Base-by-base conservation (phyloP, 2,113 vertebrate species). In the Coracopsis vasa region DNA sequence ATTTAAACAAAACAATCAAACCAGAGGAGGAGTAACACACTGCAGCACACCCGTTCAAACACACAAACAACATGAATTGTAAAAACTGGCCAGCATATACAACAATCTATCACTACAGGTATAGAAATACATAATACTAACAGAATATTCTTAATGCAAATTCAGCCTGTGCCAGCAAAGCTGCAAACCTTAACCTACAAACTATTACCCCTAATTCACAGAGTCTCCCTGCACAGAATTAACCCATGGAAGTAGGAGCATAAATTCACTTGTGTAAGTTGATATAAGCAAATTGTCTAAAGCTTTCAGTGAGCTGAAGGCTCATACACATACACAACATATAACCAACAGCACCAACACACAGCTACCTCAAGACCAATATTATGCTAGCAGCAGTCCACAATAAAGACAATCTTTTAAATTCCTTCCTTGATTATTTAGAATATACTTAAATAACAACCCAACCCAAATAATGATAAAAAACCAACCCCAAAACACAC, bases 281-380 rank as follows among this genome's bases (percentile, higher is more conserved):
- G 62, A 88, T 5, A 37, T 2, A 80, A 78, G 10, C 41, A 64
- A 85, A 37, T n/a, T 79, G n/a, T 86, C 66, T 64, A 92, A 80
- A 86, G 62, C 48, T 19, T 64, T 33, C 54, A 41, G 37, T n/a
- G 79, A 77, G 50, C 20, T 45, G 54, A 56, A 56, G 33, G 54
- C 33, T 56, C 19, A 56, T n/a, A n/a, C 13, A 56, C 19, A 56
- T n/a, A n/a, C 13, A 56, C 19, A 56, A n/a, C 54, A 56, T n/a
- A 6, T 33, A 56, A 21, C 54, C 31, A 21, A 86, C 10, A 71
- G 35, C 23, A 67, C 25, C 47, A 74, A 75, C 17, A n/a, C 14
- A 41, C 10, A 73, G 24, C 44, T 66, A 82, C 56, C n/a, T 44
- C 0, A 0, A 51, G 0, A 72, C 19, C 9, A 75, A 47, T 69